phyloP scores from a whole-genome alignment of 2,113 vertebrate genomes.

The Potamarius usumacintae region DNA sequence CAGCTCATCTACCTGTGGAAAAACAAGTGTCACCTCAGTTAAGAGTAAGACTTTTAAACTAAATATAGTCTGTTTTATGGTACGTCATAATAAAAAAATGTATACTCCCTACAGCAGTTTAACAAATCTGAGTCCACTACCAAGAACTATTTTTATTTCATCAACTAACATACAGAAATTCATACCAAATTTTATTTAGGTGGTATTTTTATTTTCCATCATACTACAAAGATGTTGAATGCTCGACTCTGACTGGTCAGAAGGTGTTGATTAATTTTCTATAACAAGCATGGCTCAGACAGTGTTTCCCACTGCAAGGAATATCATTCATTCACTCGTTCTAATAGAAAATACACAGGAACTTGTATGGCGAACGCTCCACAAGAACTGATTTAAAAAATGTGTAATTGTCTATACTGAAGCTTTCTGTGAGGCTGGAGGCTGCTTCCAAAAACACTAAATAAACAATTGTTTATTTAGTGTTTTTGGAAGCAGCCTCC shows the following conservation, averaged over 20 bases:
- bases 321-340: background rate
- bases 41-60: background rate
- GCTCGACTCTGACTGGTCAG: background rate
- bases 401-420: background rate
- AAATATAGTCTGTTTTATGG: background rate
- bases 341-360: background rate
- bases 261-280: background rate
- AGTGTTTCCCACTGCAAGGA: background rate
- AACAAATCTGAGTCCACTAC: background rate
- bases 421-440: too few relatives aligned
- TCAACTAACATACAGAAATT: background rate
- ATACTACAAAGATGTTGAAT: background rate
- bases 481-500: too few relatives aligned
- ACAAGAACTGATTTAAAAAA: background rate
- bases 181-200: background rate
- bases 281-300: background rate
- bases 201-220: background rate
- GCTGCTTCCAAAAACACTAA: too few relatives aligned
- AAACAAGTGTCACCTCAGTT: background rate
- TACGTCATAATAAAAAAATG: background rate
- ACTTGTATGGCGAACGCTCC: background rate
- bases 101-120: background rate
- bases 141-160: background rate
- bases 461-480: too few relatives aligned
- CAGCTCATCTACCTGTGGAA: constrained; percentile 77